A percentile compares a stretch with the other conserved stretches of the same genome.
phyloP scores from a whole-genome alignment of 2,113 vertebrate genomes.

The Lepus timidus region DNA sequence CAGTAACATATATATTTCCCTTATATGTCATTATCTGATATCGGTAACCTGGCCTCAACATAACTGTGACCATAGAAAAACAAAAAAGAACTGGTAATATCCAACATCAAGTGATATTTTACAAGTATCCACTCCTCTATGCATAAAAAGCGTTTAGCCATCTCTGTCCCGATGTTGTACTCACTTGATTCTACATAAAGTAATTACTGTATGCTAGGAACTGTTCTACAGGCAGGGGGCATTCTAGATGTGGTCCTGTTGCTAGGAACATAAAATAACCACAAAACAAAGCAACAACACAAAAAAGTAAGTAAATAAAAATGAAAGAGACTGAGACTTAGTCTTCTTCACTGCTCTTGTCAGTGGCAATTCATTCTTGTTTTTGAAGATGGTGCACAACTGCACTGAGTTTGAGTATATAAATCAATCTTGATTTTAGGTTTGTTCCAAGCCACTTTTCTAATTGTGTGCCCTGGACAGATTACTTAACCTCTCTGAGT shows the following conservation, averaged over 20 bases:
- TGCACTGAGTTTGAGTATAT: background rate
- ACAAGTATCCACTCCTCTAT: background rate
- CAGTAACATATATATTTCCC: background rate
- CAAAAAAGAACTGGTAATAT: background rate
- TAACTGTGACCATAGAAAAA: background rate
- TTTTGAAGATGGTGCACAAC: background rate
- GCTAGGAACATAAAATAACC: slow-evolving; percentile 10
- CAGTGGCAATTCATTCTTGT: background rate
- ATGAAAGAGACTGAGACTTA: background rate
- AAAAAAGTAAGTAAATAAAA: background rate
- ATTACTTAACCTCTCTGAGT: slow-evolving; percentile 41
- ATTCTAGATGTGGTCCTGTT: background rate
- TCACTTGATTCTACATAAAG: background rate
- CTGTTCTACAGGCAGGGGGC: background rate
- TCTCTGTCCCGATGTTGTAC: background rate
- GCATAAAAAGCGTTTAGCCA: background rate
- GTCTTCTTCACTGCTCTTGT: background rate
- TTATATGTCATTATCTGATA: background rate
- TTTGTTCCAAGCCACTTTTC: slow-evolving; percentile 21
- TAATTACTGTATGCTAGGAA: background rate
- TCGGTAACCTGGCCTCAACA: background rate
- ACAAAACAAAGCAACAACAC: background rate
- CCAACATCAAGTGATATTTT: background rate
- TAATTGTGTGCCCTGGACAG: background rate
- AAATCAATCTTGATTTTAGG: slow-evolving; percentile 40